Conservation (phyloP, 2,797 vertebrate species). For the Cossypha polioptera region DNA sequence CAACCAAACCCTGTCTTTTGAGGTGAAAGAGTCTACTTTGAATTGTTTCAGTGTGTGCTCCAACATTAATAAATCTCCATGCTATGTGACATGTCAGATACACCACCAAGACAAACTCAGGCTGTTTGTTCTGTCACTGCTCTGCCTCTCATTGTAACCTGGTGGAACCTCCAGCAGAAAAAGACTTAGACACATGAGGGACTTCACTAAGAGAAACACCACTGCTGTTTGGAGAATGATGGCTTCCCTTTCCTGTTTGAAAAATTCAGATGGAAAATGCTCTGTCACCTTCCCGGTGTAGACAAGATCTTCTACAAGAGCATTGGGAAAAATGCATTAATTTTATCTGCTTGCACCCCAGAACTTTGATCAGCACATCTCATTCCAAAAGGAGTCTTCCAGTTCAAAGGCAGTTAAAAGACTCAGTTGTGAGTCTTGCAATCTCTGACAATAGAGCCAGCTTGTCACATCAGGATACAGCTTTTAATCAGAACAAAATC, state of each 20-base stretch:
- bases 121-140: background rate
- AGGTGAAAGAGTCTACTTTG: background rate
- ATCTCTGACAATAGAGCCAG: background rate
- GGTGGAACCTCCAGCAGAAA: background rate
- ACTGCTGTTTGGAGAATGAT: background rate
- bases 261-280: background rate
- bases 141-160: background rate
- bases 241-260: background rate
- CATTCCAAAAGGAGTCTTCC: background rate
- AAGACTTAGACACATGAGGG: background rate
- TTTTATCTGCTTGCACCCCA: background rate
- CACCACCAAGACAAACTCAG: background rate
- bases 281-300: background rate
- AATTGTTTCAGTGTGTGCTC: background rate
- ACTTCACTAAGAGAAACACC: background rate
- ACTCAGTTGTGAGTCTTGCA: background rate
- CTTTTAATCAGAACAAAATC: background rate
- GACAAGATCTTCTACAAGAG: background rate
- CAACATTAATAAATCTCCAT: background rate
- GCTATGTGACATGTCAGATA: background rate
- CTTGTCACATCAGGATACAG: background rate
- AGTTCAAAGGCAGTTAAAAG: background rate
- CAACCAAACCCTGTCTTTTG: background rate
- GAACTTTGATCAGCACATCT: background rate
- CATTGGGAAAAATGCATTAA: background rate